Percentiles rank a stretch among this genome's conserved stretches.
Conservation (phyloP, 2,888 invertebrate genomes). For the Tryphoninae sp. region DNA sequence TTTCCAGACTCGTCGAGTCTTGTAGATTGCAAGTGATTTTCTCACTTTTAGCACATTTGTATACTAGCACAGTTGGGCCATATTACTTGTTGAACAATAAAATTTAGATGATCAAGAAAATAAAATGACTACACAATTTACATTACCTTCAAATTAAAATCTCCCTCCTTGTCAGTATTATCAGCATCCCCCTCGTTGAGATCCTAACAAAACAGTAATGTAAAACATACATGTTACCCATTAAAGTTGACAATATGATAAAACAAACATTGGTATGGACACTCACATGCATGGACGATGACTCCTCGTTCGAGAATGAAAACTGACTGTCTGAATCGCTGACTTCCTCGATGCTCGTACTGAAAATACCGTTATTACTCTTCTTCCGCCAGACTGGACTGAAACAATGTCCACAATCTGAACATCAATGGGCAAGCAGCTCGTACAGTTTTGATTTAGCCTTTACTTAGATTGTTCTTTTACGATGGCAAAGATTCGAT, state of each 20-base stretch:
- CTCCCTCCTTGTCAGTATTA: slow-evolving; percentile 78
- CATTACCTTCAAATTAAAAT: slow-evolving; percentile 79
- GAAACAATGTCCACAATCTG: slow-evolving; percentile 72
- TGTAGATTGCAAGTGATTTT: no score
- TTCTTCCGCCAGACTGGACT: slow-evolving; percentile 81
- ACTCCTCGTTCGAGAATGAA: slow-evolving; percentile 79
- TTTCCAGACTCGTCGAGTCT: no score
- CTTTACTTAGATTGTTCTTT: background rate
- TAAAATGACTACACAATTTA: background rate
- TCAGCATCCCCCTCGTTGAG: slow-evolving; percentile 76
- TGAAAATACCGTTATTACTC: slow-evolving; percentile 79
- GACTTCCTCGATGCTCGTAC: slow-evolving; percentile 77
- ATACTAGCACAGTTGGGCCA: no score
- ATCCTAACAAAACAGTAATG: slow-evolving; percentile 70
- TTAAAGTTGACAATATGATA: background rate
- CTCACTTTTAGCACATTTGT: no score
- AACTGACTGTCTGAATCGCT: slow-evolving; percentile 80
- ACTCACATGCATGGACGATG: slow-evolving; percentile 77
- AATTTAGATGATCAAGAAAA: slow-evolving; percentile 6
- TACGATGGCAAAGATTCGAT: background rate
- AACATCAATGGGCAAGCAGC: slow-evolving; percentile 66
- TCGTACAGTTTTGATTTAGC: slow-evolving; percentile 1
- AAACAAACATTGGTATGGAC: slow-evolving; percentile 13
- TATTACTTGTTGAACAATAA: background rate
- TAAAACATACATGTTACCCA: slow-evolving; percentile 31